These are phyloP conservation scores for Orientallactaga bullata DNA, from an alignment of 2,113 vertebrate genomes.

Conservation along the genomic window DNA sequence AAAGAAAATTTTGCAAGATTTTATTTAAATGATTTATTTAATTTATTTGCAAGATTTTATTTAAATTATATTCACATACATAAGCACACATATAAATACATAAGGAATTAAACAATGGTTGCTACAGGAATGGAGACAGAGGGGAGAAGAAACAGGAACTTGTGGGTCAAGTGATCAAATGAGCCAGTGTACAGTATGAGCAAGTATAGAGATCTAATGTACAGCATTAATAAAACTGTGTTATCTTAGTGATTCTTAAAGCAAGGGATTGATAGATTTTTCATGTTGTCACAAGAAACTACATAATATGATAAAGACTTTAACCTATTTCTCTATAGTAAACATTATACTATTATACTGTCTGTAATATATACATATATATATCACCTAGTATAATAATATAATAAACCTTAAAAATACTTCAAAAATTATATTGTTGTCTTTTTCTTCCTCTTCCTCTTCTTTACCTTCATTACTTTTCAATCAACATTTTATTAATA, in stretches of 20 bases:
- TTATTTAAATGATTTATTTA: not conserved
- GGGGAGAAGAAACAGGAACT: not conserved
- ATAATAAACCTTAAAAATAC: not conserved
- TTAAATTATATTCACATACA: not conserved
- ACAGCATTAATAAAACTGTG: not conserved
- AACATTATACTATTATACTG: not conserved
- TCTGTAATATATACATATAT: not conserved
- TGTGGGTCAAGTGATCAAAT: not conserved
- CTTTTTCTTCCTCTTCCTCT: too few relatives aligned
- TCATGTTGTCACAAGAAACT: not conserved
- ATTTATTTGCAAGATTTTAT: too few relatives aligned
- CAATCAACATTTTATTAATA: slow-evolving; percentile 79
- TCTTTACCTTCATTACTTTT: not conserved
- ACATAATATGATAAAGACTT: not conserved
- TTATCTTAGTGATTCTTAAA: not conserved
- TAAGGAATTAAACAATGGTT: not conserved
- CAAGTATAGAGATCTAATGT: not conserved
- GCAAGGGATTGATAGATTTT: not conserved
- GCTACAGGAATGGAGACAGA: too few relatives aligned
- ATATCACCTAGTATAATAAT: not conserved
- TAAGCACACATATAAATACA: not conserved
- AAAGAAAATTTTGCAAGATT: not conserved
- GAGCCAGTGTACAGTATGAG: not conserved
- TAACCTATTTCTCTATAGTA: not conserved
- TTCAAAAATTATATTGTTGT: not conserved